Conservation (phyloP, 1,140 invertebrate species). For the Penaeus japonicus region DNA sequence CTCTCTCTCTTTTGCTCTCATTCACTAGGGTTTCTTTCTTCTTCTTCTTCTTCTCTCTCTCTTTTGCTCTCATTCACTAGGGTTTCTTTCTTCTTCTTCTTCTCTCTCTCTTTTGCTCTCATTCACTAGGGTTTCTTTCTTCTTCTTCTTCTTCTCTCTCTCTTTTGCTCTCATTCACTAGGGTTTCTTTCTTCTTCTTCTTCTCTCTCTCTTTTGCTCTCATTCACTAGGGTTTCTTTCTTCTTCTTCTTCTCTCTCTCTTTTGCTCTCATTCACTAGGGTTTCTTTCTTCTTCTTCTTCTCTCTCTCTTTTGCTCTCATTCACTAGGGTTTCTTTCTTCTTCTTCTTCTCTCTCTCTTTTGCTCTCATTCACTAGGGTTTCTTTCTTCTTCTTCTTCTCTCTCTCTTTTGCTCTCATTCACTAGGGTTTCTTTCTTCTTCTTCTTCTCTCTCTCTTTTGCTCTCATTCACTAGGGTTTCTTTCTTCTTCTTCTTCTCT, state of each 20-base stretch:
- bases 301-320: background rate
- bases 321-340: background rate
- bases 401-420: too few relatives aligned
- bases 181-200: background rate
- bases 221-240: constrained; percentile 22
- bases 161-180: constrained; percentile 1
- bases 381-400: too few relatives aligned
- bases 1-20: constrained; percentile 19
- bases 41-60: constrained; percentile 14
- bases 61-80: background rate
- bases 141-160: constrained; percentile 4
- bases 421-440: too few relatives aligned
- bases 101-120: background rate
- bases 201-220: constrained; percentile 8
- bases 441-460: too few relatives aligned
- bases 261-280: background rate
- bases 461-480: too few relatives aligned
- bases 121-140: background rate
- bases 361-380: too few relatives aligned
- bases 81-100: background rate
- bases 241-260: constrained; percentile 18
- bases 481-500: background rate
- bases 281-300: background rate
- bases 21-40: too few relatives aligned
- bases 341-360: constrained; percentile 40